Evolutionary conservation across 1,140 invertebrate species (phyloP).

Genomic region (Macrobrachium rosenbergii): DNA sequence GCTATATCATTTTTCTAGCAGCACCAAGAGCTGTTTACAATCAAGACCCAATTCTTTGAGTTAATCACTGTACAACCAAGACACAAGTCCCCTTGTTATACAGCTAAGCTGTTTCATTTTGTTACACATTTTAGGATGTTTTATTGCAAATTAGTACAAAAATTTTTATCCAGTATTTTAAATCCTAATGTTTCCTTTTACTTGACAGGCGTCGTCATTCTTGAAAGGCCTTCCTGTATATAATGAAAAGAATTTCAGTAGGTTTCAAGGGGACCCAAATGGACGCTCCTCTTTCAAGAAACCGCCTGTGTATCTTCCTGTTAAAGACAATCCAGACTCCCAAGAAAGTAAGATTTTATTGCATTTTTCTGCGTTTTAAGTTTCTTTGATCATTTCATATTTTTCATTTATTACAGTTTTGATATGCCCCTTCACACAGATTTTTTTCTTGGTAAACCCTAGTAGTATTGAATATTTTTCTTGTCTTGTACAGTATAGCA

Average conservation of each 20-base stretch:
- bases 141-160: neutral
- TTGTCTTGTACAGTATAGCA: no score
- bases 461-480: neutral
- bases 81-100: no score
- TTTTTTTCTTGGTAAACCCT: neutral
- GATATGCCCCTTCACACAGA: neutral
- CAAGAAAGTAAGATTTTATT: slow-evolving; percentile 81
- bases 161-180: neutral
- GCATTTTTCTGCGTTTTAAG: no score
- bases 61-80: no score
- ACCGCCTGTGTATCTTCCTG: slow-evolving; percentile 90
- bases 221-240: slow-evolving; percentile 91
- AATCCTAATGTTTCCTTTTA: neutral
- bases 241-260: slow-evolving; percentile 90
- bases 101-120: neutral
- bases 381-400: neutral
- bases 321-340: slow-evolving; percentile 85
- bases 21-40: no score
- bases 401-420: neutral
- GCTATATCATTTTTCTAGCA: no score
- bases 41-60: no score
- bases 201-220: slow-evolving; percentile 79
- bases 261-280: slow-evolving; percentile 87
- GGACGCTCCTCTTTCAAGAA: slow-evolving; percentile 87
- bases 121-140: neutral